A percentile compares a stretch with the other conserved stretches of the same genome.
Evolutionary conservation across 2,797 vertebrate genomes (phyloP).

Genomic region (Tangara arthus): DNA sequence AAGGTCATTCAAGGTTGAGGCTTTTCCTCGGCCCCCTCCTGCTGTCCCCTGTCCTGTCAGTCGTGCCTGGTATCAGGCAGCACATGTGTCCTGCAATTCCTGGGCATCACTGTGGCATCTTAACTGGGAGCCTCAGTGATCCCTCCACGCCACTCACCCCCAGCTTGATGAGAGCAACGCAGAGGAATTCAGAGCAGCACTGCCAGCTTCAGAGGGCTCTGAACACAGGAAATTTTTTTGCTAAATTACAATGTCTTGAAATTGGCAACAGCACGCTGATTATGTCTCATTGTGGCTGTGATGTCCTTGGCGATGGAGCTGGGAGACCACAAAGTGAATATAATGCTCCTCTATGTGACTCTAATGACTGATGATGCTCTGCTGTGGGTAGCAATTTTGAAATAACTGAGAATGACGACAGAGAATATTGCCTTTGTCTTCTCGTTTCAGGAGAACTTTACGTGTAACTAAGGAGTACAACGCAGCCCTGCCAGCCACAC

Average conservation of each 20-base stretch:
- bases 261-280: conserved; percentile 21
- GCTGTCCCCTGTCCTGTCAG: neutral
- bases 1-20: conserved; percentile 33
- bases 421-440: conserved; percentile 40
- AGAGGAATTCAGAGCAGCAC: neutral
- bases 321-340: conserved; percentile 11
- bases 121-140: neutral
- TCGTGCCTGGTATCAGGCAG: neutral
- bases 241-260: conserved; percentile 45
- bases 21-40: neutral
- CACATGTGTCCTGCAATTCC: neutral
- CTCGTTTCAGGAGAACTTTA: conserved; percentile 30
- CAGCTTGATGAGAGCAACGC: neutral
- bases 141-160: neutral
- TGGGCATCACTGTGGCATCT: neutral
- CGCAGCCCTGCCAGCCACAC: neutral
- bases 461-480: conserved; percentile 7
- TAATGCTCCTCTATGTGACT: conserved; percentile 47
- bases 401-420: conserved; percentile 39
- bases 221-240: conserved; percentile 28
- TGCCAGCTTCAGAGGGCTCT: conserved; percentile 14
- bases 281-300: conserved; percentile 28
- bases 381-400: conserved; percentile 48
- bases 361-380: conserved; percentile 41
- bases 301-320: conserved; percentile 42